A percentile compares a stretch with the other conserved stretches of the same genome.
Conservation (phyloP, 2,888 invertebrate genomes). For the Girardia tigrina region DNA sequence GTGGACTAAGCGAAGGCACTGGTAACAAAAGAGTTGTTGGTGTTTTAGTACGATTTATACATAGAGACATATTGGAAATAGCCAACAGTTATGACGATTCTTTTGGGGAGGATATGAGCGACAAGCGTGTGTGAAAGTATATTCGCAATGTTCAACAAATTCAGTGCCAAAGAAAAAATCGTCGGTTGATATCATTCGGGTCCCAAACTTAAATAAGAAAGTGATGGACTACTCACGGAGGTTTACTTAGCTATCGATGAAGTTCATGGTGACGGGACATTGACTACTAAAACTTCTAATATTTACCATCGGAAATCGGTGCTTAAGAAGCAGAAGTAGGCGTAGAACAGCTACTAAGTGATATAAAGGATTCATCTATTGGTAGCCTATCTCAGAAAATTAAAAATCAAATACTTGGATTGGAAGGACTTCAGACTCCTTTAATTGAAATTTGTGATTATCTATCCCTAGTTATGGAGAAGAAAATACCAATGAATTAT, state of each 20-base stretch:
- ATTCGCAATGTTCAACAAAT: conserved; percentile 18
- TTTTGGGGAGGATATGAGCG: too few relatives aligned
- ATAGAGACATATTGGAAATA: conserved; percentile 77
- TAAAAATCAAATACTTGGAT: conserved; percentile 82
- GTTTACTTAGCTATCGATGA: conserved; percentile 96
- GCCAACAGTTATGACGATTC: conserved; percentile 87
- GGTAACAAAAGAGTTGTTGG: conserved; percentile 85
- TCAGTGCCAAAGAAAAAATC: conserved; percentile 72
- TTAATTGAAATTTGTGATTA: conserved; percentile 81
- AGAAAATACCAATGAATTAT: conserved; percentile 86
- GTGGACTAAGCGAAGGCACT: conserved; percentile 86
- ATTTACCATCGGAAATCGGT: conserved; percentile 96
- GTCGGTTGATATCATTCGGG: conserved; percentile 99
- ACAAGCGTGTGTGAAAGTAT: neutral
- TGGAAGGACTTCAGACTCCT: conserved; percentile 82
- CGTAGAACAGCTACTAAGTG: conserved; percentile 78
- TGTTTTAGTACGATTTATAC: conserved; percentile 83
- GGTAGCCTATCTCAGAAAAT: conserved; percentile 77
- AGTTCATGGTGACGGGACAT: conserved; percentile 96
- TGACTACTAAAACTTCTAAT: conserved; percentile 94
- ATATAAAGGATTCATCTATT: conserved; percentile 50
- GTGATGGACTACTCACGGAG: conserved; percentile 85
- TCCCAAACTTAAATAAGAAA: conserved; percentile 86
- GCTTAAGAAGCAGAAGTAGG: conserved; percentile 99
- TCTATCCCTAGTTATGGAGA: conserved; percentile 65